Conservation (phyloP, 1,140 invertebrate genomes). For the Coptotermes formosanus region DNA sequence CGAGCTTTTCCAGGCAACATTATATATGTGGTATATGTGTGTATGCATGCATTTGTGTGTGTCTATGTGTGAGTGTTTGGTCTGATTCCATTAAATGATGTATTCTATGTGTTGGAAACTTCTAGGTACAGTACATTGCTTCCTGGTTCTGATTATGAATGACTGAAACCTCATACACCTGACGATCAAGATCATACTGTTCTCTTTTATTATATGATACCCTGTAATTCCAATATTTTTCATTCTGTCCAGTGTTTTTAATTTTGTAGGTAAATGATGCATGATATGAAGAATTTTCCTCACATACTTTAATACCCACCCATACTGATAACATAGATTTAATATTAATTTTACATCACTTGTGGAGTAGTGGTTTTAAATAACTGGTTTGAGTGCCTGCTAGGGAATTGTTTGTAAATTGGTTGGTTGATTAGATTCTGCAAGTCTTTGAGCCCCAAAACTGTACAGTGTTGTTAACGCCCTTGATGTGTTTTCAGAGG, state of each 20-base stretch:
- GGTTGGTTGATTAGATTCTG: neutral
- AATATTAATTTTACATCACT: constrained; percentile 39
- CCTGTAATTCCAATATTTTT: neutral
- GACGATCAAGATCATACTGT: neutral
- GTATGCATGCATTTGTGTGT: neutral
- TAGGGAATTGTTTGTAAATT: neutral
- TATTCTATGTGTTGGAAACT: neutral
- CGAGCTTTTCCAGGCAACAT: constrained; percentile 28
- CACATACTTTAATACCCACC: neutral
- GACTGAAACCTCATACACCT: neutral
- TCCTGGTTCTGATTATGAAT: neutral
- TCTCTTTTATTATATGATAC: neutral
- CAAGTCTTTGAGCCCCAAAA: constrained; percentile 29
- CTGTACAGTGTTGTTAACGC: constrained; percentile 21
- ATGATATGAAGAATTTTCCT: constrained; percentile 6
- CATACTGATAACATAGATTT: constrained; percentile 32
- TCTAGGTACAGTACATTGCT: neutral
- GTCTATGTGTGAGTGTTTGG: neutral
- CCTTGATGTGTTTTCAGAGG: constrained; percentile 23
- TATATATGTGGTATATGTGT: neutral
- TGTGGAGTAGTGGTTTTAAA: constrained; percentile 20
- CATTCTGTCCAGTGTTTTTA: neutral
- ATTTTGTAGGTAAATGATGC: neutral
- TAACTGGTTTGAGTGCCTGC: constrained; percentile 34
- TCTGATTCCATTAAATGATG: neutral